A percentile compares a stretch with the other conserved stretches of the same genome.
These are phyloP conservation scores for Phoebastria nigripes DNA, from an alignment of 2,797 vertebrate species.

Conservation along the genomic window DNA sequence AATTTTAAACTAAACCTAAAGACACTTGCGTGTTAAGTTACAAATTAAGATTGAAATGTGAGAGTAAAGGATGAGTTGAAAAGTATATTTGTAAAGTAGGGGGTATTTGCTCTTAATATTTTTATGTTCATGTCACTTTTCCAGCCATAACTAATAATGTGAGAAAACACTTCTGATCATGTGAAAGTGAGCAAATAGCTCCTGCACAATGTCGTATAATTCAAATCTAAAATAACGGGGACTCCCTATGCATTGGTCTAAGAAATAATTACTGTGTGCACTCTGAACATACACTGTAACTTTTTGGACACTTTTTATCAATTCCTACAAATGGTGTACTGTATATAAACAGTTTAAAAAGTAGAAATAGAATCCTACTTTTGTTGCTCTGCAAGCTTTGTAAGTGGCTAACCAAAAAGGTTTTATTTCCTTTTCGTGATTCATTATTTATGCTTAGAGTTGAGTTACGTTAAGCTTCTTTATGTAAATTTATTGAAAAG, in stretches of 20 bases:
- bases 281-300: background rate
- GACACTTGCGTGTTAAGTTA: background rate
- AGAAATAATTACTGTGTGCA: background rate
- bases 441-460: constrained; percentile 40
- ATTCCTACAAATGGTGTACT: background rate
- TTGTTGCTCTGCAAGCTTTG: background rate
- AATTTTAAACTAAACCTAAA: background rate
- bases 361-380: background rate
- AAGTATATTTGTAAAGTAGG: background rate
- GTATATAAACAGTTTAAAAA: background rate
- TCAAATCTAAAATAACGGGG: background rate
- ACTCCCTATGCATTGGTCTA: background rate
- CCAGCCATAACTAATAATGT: background rate
- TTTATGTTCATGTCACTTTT: background rate
- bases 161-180: background rate
- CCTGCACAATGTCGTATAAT: background rate
- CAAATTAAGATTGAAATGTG: background rate
- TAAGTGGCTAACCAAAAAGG: background rate
- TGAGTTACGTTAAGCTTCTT: background rate
- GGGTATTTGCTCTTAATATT: background rate
- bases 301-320: background rate
- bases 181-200: background rate
- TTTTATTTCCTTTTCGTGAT: constrained; percentile 7
- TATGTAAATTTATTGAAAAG: constrained; percentile 30
- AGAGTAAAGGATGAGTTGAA: background rate